Evolutionary conservation across 2,888 invertebrate species (phyloP).

Genomic region (Tenthredo scrophulariae): DNA sequence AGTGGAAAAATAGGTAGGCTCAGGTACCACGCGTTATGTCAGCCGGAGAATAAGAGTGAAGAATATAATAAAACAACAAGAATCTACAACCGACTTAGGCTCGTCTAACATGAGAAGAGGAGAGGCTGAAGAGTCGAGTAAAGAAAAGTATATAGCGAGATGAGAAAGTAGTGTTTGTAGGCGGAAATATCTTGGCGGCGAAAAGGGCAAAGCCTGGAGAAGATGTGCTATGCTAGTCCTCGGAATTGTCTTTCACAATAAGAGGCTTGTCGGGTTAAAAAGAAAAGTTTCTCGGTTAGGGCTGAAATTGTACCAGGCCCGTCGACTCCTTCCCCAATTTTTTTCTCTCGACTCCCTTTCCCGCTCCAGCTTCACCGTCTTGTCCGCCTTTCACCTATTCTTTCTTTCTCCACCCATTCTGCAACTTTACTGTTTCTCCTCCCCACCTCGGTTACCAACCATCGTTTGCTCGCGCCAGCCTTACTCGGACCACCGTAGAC

Average conservation of each 20-base stretch:
- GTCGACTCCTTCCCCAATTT: conserved; percentile 29
- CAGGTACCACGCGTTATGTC: neutral
- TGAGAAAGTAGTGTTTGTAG: conserved; percentile 56
- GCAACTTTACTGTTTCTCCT: conserved; percentile 55
- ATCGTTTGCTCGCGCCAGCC: conserved; percentile 53
- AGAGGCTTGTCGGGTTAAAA: conserved; percentile 74
- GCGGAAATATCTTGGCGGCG: conserved; percentile 29
- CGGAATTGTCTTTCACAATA: conserved; percentile 74
- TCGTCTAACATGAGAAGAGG: neutral
- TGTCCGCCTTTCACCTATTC: conserved; percentile 12
- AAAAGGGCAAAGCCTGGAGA: conserved; percentile 56
- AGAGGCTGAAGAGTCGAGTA: neutral
- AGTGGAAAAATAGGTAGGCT: conserved; percentile 18
- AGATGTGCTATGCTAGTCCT: conserved; percentile 59
- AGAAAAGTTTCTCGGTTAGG: conserved; percentile 74
- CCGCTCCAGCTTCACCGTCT: neutral
- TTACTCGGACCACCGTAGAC: neutral
- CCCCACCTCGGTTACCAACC: conserved; percentile 32
- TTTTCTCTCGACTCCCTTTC: neutral
- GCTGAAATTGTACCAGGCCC: conserved; percentile 70
- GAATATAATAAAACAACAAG: conserved; percentile 45
- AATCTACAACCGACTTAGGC: conserved; percentile 48
- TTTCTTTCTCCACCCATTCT: conserved; percentile 52
- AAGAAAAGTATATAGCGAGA: conserved; percentile 29
- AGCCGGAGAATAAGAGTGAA: conserved; percentile 15